A percentile compares a stretch with the other conserved stretches of the same genome.
Conservation (phyloP, 2,888 invertebrate genomes). For the Mantis religiosa region DNA sequence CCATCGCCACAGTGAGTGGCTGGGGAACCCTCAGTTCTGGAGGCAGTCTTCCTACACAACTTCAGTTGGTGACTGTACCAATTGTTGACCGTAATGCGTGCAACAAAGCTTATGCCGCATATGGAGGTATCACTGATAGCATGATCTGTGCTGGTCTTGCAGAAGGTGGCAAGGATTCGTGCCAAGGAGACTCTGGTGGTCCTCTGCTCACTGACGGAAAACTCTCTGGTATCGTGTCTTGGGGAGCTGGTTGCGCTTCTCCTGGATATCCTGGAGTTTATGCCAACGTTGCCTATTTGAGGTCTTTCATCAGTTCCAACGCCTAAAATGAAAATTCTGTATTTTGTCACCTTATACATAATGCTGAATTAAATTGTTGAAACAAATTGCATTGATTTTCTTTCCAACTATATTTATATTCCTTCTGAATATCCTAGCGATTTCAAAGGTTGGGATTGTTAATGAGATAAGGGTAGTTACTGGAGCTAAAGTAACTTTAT, state of each 20-base stretch:
- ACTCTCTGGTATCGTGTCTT: constrained; percentile 43
- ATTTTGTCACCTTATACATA: too few species aligned
- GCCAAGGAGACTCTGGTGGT: constrained; percentile 51
- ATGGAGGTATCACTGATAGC: constrained; percentile 36
- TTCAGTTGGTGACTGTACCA: constrained; percentile 39
- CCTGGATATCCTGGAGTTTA: constrained; percentile 33
- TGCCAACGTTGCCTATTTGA: constrained; percentile 19
- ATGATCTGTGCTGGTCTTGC: constrained; percentile 53
- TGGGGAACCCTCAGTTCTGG: constrained; percentile 37
- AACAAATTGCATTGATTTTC: too few species aligned
- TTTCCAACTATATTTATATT: too few species aligned
- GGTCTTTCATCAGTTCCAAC: background rate
- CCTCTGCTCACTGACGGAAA: constrained; percentile 36
- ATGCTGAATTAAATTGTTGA: too few species aligned
- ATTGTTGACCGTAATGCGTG: constrained; percentile 38
- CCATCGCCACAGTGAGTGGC: constrained; percentile 37
- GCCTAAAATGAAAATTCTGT: too few species aligned
- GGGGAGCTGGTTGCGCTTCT: constrained; percentile 42
- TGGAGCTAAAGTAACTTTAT: too few species aligned
- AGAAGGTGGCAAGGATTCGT: constrained; percentile 50
- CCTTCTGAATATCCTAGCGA: too few species aligned
- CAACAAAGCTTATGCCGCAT: constrained; percentile 34
- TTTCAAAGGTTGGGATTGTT: too few species aligned
- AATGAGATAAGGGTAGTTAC: too few species aligned
- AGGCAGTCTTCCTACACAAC: constrained; percentile 35